Evolutionary conservation across 2,113 vertebrate species (phyloP), one percentile per base, ranked within the genome.

Genomic region (Thamnaconus septentrionalis): DNA sequence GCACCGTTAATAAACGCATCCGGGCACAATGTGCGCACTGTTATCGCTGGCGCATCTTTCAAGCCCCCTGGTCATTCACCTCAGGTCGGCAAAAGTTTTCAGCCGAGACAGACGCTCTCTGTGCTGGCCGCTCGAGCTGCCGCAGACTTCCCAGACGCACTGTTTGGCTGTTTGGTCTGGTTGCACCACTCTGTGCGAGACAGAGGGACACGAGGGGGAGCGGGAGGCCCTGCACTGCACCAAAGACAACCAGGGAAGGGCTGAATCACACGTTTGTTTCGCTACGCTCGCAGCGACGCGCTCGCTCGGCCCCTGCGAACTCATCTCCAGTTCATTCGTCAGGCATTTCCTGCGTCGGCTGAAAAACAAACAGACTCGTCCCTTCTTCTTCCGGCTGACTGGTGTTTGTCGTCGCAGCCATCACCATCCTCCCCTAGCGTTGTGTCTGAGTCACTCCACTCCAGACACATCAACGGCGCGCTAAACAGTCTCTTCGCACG

Each of bases 311-410:
- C 64, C 49, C 49, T 42, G 45, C 54, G 2, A 31, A 31, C 18
- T 31, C 18, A 2, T 31, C 11, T 62, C 41, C 43, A 10, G 9
- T 71, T 74, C 56, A 70, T 70, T 75, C 71, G 66, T 45, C 53
- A 60, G 68, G 65, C 63, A 62, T 81, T 84, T 85, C 74, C 74
- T 79, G 18, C 8, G 39, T 80, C 41, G 68, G 39, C 69, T 69
- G 64, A n/a, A 66, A 73, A 69, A 59, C 45, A 69, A 75, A 69
- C 70, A 41, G 0, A 12, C 52, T 42, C 11, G 54, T 50, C 6
- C 54, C n/a, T 46, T 67, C 59, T 62, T 61, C 62, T 69, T 56
- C 56, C 66, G 57, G 59, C 58, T 76, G 81, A 76, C 58, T 80
- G 54, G 49, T 5, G 3, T 56, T 61, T 47, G 47, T 71, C 76